Evolutionary conservation across 1,140 invertebrate species (phyloP), one percentile per base, ranked within the genome.

Genomic region (Anastrepha obliqua): DNA sequence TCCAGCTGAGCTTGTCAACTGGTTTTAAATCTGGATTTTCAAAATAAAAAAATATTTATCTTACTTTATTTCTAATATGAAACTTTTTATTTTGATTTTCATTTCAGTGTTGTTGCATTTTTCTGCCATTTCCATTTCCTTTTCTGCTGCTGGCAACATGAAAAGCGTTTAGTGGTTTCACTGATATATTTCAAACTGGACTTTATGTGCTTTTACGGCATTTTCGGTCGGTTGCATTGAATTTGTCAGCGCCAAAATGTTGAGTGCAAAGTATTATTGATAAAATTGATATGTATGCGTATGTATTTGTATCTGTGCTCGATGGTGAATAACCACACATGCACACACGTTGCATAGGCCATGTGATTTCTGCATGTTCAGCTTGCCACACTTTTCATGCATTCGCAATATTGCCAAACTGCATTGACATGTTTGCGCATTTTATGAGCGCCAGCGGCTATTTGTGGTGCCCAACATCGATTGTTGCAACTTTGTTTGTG

Each of bases 391-490:
- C 20, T 85, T 44, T 74, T 29, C 67, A 29, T 67, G 64, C 67
- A 74, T 74, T 13, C 29, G 15, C 65, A 17, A 74, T 74, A 29
- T 39, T 67, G 64, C 51, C 59, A 42, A 60, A 55, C 39, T 87
- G 86, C 55, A 59, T 67, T 87, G 86, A 55, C 86, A 87, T 81
- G 74, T 81, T 81, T 81, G 74, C 74, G 74, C 47, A 81, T 81
- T 55, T 81, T 81, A 81, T 81, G 74, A 81, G 6, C 74, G 74
- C 74, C 51, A 55, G 4, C 74, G 74, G 74, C 74, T 81, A 81
- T 81, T 81, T 81, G 74, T 7, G 74, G 74, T 81, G 74, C 42
- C 7, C 74, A 81, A 81, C 42, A 81, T 81, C 55, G 44, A 81
- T 55, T 81, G 44, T 81, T 81, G 74, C 74, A 81, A 81, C 47